Percentiles rank a stretch among this genome's conserved stretches.
Evolutionary conservation across 2,888 invertebrate genomes (phyloP).

Genomic region (Lycia hirtaria): DNA sequence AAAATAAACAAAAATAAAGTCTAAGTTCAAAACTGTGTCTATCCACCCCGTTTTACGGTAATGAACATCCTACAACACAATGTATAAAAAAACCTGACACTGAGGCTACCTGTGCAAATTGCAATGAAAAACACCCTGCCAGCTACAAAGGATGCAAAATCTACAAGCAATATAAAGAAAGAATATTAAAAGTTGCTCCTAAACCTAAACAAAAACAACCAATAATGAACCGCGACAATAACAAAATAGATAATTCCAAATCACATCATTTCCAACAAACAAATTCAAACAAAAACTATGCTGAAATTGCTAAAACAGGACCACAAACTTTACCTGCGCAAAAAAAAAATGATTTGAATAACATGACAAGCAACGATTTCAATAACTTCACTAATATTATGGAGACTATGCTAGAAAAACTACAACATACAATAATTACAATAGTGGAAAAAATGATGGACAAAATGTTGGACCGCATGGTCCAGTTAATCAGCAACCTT

Average conservation of each 20-base stretch:
- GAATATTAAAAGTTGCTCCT: neutral
- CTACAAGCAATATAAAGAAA: constrained; percentile 19
- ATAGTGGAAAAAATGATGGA: constrained; percentile 34
- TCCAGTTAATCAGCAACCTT: constrained; percentile 25
- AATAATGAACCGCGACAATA: no score
- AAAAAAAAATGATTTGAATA: no score
- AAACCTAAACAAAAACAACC: neutral
- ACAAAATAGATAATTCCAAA: no score
- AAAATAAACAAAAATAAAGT: constrained; percentile 22
- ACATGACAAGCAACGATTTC: no score
- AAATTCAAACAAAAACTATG: neutral
- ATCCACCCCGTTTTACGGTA: constrained; percentile 13
- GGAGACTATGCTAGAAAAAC: neutral
- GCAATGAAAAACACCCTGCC: constrained; percentile 37
- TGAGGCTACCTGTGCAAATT: constrained; percentile 35
- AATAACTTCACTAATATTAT: no score
- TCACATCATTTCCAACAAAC: no score
- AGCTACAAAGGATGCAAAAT: constrained; percentile 36
- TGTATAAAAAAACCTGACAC: no score
- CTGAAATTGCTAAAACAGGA: neutral
- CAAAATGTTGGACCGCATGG: constrained; percentile 37
- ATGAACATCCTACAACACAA: no score
- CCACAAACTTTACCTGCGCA: neutral
- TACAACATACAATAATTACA: neutral
- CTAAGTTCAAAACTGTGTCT: constrained; percentile 25